These are phyloP conservation scores for Cydia strobilella DNA, from an alignment of 1,140 invertebrate genomes.

Conservation along the genomic window DNA sequence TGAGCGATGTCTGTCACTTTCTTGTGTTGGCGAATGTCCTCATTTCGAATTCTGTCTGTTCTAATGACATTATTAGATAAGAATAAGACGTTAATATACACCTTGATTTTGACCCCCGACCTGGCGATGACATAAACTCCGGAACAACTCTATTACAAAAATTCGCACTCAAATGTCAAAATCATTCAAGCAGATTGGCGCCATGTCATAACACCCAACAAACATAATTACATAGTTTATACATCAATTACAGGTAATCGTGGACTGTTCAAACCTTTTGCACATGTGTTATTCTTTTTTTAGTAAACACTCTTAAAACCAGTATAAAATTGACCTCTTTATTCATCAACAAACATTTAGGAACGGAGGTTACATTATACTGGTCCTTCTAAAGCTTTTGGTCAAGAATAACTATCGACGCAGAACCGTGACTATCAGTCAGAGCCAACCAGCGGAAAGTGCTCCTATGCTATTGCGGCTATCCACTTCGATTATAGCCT, in stretches of 20 bases:
- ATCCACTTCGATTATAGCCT: constrained; percentile 12
- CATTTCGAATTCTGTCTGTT: too few species aligned
- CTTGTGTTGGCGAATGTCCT: too few species aligned
- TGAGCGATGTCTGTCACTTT: too few species aligned
- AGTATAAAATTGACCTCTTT: neutral
- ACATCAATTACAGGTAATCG: constrained; percentile 21
- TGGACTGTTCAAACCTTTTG: neutral
- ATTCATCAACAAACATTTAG: neutral
- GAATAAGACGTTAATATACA: constrained; percentile 2
- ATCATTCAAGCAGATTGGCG: constrained; percentile 12
- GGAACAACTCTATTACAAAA: constrained; percentile 16
- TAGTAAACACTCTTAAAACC: neutral
- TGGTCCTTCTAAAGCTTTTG: neutral
- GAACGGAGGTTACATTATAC: neutral
- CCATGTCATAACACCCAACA: constrained; percentile 29
- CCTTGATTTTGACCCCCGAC: neutral
- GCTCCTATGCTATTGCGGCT: constrained; percentile 45
- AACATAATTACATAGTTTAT: constrained; percentile 8
- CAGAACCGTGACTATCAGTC: constrained; percentile 59
- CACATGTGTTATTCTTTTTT: neutral
- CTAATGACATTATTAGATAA: too few species aligned
- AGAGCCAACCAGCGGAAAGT: constrained; percentile 46
- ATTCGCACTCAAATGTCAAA: constrained; percentile 7
- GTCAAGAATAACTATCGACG: neutral
- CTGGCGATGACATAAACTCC: constrained; percentile 17